A percentile compares a stretch with the other conserved stretches of the same genome.
phyloP scores from a whole-genome alignment of 1,140 invertebrate genomes.

The Penaeus indicus region DNA sequence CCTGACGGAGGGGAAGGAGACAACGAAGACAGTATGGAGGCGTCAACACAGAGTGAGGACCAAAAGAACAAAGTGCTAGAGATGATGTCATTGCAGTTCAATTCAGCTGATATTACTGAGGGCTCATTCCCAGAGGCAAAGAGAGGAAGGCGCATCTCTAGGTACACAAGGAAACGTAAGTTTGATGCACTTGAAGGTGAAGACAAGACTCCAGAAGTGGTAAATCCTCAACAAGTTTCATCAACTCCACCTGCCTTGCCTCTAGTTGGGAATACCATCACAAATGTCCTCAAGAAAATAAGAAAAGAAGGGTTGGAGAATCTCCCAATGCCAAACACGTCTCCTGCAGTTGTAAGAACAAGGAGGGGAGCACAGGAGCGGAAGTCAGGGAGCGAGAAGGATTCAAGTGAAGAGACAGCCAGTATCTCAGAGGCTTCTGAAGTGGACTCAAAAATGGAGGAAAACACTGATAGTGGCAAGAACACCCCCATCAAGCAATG shows the following conservation, averaged over 20 bases:
- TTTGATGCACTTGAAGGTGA: slow-evolving; percentile 38
- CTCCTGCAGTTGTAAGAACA: slow-evolving; percentile 15
- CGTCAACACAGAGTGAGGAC: slow-evolving; percentile 40
- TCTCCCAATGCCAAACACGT: background rate
- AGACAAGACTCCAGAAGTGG: slow-evolving; percentile 33
- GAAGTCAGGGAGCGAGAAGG: slow-evolving; percentile 63
- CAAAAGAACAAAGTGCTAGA: slow-evolving; percentile 63
- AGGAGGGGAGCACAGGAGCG: slow-evolving; percentile 36
- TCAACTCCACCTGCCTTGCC: background rate
- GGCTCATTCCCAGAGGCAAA: slow-evolving; percentile 43
- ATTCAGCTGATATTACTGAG: slow-evolving; percentile 60
- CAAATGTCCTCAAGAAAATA: slow-evolving; percentile 51
- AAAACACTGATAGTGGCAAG: slow-evolving; percentile 19
- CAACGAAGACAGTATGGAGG: slow-evolving; percentile 36
- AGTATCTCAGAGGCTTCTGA: slow-evolving; percentile 49
- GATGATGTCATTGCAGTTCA: slow-evolving; percentile 64
- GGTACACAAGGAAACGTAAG: slow-evolving; percentile 49
- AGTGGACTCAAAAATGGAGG: slow-evolving; percentile 54
- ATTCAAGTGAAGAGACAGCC: slow-evolving; percentile 48
- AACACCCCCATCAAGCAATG: slow-evolving; percentile 18
- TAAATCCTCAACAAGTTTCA: slow-evolving; percentile 1
- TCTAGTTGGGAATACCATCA: slow-evolving; percentile 12
- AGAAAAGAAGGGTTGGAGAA: slow-evolving; percentile 45
- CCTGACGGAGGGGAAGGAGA: slow-evolving; percentile 29
- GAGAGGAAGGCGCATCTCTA: slow-evolving; percentile 38